Evolutionary conservation across 2,113 vertebrate species (phyloP).

Genomic region (Hassar affinis): DNA sequence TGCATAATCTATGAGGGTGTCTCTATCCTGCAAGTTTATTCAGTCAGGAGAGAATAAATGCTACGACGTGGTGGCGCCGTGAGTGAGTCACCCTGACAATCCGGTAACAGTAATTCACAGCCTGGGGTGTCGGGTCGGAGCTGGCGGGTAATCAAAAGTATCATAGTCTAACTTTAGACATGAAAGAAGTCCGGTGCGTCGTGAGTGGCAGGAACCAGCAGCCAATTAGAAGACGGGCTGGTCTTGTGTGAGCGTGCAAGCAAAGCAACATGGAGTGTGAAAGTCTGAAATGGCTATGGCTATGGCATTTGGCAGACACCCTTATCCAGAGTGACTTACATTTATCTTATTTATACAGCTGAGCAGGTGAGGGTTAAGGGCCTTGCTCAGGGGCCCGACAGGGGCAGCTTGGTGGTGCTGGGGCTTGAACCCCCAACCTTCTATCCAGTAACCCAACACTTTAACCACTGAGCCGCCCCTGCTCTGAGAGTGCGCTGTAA

Average conservation of each 20-base stretch:
- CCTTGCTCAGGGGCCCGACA: too few species aligned
- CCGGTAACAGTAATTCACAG: neutral
- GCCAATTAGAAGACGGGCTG: conserved; percentile 17
- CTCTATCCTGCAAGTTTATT: neutral
- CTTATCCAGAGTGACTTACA: too few species aligned
- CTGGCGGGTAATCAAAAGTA: neutral
- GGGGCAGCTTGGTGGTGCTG: too few species aligned
- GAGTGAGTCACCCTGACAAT: neutral
- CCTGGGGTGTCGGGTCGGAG: neutral
- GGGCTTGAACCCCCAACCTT: too few species aligned
- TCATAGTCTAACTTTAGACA: neutral
- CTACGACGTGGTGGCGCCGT: neutral
- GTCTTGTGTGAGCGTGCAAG: neutral
- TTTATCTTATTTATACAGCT: too few species aligned
- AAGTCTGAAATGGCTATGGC: neutral
- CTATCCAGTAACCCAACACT: too few species aligned
- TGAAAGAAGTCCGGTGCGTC: neutral
- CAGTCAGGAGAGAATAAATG: neutral
- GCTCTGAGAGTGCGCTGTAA: too few species aligned
- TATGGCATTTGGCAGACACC: too few species aligned
- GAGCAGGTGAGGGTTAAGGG: too few species aligned
- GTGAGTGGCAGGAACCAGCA: neutral
- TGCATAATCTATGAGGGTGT: neutral
- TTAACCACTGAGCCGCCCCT: too few species aligned
- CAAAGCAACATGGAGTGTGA: neutral